Evolutionary conservation across 2,888 invertebrate species (phyloP), one percentile per base, ranked within the genome.

Genomic region (Tortrix viridana): DNA sequence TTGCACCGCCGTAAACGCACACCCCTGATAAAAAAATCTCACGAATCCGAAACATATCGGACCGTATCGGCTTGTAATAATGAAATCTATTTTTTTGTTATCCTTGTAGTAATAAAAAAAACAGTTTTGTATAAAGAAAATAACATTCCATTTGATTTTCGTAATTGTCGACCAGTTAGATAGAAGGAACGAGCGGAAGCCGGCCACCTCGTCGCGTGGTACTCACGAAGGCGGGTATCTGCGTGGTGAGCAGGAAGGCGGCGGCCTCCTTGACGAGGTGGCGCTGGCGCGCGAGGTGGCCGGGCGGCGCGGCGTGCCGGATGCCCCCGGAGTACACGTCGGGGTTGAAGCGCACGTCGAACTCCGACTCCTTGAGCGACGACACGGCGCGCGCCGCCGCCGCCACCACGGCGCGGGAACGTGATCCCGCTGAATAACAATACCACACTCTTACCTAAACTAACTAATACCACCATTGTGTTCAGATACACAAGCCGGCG

Each of bases 251-350:
- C 71, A 99, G 89, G 92, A 98, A 99, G 72, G 98, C 98, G 0
- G 98, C 98, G 0, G 98, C 99, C 85, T 99, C 99, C 83, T 97
- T 96, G 2, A 99, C 97, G 6, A 99, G 93, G 71, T 97, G 96
- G 63, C 97, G 94, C 84, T 99, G 98, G 80, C 96, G 96, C 69
- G 95, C 94, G 57, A 98, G 90, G 43, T 93, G 93, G 73, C 95
- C 94, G 61, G 94, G 92, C 70, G 95, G 84, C 78, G 95, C 94
- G 19, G 95, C 92, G 90, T 99, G 98, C 62, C 93, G 94, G 65
- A 99, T 98, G 58, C 98, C 98, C 0, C 97, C 97, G 9, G 99
- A 99, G 90, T 97, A 99, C 67, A 99, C 98, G 89, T 99, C 99
- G 0, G 99, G 98, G 92, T 99, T 99, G 91, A 99, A 99, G 67